A percentile compares a stretch with the other conserved stretches of the same genome.
Conservation (phyloP, 2,888 invertebrate species). For the Cybosia mesomella region DNA sequence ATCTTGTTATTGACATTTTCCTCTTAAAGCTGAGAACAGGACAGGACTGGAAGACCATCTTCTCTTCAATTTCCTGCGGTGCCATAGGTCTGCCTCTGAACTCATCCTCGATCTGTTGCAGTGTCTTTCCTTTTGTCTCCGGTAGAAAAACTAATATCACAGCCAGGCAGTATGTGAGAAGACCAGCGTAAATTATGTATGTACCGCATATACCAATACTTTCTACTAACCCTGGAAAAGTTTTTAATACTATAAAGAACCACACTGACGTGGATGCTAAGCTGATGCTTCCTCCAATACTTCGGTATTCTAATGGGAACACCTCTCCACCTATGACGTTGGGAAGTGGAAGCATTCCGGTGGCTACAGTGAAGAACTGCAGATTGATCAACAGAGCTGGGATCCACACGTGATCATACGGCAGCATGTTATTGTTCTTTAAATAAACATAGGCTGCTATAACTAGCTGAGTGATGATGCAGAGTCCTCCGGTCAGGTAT, state of each 20-base stretch:
- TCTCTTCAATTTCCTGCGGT: conserved; percentile 61
- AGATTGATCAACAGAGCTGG: conserved; percentile 81
- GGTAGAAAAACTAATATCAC: conserved; percentile 87
- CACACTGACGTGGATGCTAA: conserved; percentile 85
- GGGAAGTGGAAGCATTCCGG: conserved; percentile 89
- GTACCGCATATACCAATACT: conserved; percentile 84
- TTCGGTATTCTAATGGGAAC: conserved; percentile 87
- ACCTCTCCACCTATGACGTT: conserved; percentile 91
- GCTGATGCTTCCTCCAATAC: conserved; percentile 88
- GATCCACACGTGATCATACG: conserved; percentile 73
- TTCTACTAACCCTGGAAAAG: conserved; percentile 84
- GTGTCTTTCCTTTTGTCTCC: conserved; percentile 89
- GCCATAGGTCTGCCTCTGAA: conserved; percentile 72
- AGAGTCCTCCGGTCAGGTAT: conserved; percentile 86
- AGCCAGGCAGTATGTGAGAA: conserved; percentile 81
- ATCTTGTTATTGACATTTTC: conserved; percentile 60
- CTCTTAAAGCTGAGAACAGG: conserved; percentile 63
- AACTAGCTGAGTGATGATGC: conserved; percentile 83
- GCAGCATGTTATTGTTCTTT: conserved; percentile 53
- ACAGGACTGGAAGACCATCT: conserved; percentile 61
- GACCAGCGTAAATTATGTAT: conserved; percentile 85
- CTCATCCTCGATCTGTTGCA: conserved; percentile 88
- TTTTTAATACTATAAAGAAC: conserved; percentile 88
- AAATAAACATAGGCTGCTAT: conserved; percentile 78
- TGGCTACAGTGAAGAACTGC: conserved; percentile 85